Evolutionary conservation across 2,113 vertebrate genomes (phyloP), one percentile per base, ranked within the genome.

Genomic region (Propithecus coquereli): DNA sequence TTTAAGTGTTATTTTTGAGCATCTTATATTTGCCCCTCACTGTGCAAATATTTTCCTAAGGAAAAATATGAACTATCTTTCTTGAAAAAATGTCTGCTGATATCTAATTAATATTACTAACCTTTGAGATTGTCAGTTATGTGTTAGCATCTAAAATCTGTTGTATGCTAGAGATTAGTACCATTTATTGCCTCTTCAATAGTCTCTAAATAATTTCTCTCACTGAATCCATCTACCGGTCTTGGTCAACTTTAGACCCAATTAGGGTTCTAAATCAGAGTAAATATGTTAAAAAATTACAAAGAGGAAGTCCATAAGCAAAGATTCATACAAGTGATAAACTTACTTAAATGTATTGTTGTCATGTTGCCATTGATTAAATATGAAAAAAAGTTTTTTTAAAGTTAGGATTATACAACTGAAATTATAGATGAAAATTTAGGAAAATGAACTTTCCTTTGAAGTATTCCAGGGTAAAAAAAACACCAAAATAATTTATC

Each of bases 211-310:
- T 77, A 57, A 47, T 43, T 59, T 87, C 34, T 82, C 34, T 85
- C 57, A 66, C 9, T 79, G 32, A 90, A 34, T 79, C 52, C 23
- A 22, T 63, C 23, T 87, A 45, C 14, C 71, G 65, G 7, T 85
- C 12, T 77, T 74, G 47, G 9, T 89, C 25, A 45, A 94, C 18
- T n/a, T 76, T 54, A 70, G 27, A 34, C 80, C 14, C 59, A 52
- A 11, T 59, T 95, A 90, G 70, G 34, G 18, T 54, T 94, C 18
- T 81, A 37, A 81, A 82, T 47, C 32, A 94, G 47, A 73, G 18
- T 65, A 82, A 89, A 71, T 47, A 32, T 61, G 11, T 85, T 76
- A 91, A 84, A 90, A 93, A 85, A 73, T 79, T 54, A 94, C 30
- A 84, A 87, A 80, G 17, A 87, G 57, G 13, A 77, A 73, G 12